Conservation (phyloP, 2,113 vertebrate genomes). For the Perca fluviatilis region DNA sequence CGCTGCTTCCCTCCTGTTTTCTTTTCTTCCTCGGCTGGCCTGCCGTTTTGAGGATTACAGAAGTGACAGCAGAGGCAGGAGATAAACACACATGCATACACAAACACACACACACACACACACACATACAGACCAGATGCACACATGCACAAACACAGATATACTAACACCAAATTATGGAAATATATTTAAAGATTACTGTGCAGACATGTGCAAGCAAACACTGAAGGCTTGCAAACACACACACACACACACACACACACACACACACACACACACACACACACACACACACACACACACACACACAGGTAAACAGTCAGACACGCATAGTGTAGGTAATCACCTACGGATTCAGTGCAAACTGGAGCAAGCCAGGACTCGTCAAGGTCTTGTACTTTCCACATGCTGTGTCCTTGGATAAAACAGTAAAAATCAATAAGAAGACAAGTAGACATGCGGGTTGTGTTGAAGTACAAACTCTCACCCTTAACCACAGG, state of each 20-base stretch:
- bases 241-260: background rate
- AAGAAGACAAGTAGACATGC: constrained; percentile 6
- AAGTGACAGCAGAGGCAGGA: constrained; percentile 49
- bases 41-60: constrained; percentile 47
- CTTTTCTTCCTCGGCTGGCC: constrained; percentile 14
- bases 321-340: background rate
- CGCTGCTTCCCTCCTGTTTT: constrained; percentile 37
- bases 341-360: constrained; percentile 36
- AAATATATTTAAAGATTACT: constrained; percentile 27
- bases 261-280: constrained; percentile 1
- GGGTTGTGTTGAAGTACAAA: constrained; percentile 13
- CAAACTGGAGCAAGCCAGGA: constrained; percentile 17
- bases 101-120: constrained; percentile 8
- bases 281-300: background rate
- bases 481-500: background rate
- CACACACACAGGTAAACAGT: background rate
- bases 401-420: constrained; percentile 51
- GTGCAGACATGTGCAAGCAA: background rate
- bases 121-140: background rate
- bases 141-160: constrained; percentile 26
- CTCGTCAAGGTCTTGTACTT: constrained; percentile 47
- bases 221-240: background rate
- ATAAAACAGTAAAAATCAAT: constrained; percentile 53
- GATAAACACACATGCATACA: constrained; percentile 14
- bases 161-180: constrained; percentile 1